These are phyloP conservation scores for Zygothrica quintamaculata DNA, from an alignment of 2,888 invertebrate genomes.

Conservation along the genomic window DNA sequence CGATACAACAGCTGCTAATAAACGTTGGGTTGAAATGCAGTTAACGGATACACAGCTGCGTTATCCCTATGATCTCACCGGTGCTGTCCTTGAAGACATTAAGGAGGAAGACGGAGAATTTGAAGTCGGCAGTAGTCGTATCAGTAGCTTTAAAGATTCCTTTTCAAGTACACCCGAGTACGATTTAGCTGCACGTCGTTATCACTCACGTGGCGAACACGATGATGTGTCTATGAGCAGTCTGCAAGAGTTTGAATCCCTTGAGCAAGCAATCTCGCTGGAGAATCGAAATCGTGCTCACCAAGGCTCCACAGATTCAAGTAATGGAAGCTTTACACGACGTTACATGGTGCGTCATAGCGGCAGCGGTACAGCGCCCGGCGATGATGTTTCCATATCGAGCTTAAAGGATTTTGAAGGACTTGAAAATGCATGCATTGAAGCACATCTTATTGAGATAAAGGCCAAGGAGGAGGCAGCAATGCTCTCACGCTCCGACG, in stretches of 20 bases:
- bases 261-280: slow-evolving; percentile 93
- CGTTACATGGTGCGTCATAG: slow-evolving; percentile 89
- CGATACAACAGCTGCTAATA: slow-evolving; percentile 90
- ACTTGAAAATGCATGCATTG: slow-evolving; percentile 93
- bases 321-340: slow-evolving; percentile 92
- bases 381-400: slow-evolving; percentile 93
- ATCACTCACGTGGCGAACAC: slow-evolving; percentile 91
- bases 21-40: slow-evolving; percentile 96
- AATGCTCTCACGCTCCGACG: slow-evolving; percentile 86
- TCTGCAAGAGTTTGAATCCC: slow-evolving; percentile 96
- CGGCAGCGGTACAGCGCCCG: slow-evolving; percentile 85
- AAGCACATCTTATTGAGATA: slow-evolving; percentile 92
- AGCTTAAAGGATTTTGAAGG: slow-evolving; percentile 97
- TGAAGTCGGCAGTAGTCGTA: slow-evolving; percentile 90
- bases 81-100: slow-evolving; percentile 94
- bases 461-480: slow-evolving; percentile 94
- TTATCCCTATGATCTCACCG: slow-evolving; percentile 91
- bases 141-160: slow-evolving; percentile 93
- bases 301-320: slow-evolving; percentile 94
- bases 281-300: slow-evolving; percentile 89
- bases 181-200: slow-evolving; percentile 92
- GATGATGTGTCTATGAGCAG: slow-evolving; percentile 97
- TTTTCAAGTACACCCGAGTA: slow-evolving; percentile 96
- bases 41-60: slow-evolving; percentile 87
- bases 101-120: slow-evolving; percentile 97